Base-by-base conservation (phyloP, 2,888 invertebrate species). In the Hypolimnas misippus region DNA sequence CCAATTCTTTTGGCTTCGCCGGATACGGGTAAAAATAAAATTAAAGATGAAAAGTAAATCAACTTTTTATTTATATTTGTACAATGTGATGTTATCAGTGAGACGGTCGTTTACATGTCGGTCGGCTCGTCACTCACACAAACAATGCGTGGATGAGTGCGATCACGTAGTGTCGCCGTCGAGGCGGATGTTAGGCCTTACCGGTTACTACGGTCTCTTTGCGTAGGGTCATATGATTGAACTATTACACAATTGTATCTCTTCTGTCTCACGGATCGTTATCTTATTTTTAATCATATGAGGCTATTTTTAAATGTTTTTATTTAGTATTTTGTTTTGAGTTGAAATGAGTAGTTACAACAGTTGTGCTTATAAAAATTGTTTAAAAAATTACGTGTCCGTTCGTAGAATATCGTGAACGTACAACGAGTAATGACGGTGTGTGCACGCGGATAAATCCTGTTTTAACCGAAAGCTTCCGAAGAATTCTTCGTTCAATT, bases 381-480 rank as follows among this genome's bases (percentile, higher is more conserved):
- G 4, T 33, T 33, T 33, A 25, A 25, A 25, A 25, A 25, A 25
- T 25, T 25, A 25, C 25, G 25, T 25, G 25, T 2, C 5, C 5
- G 5, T 25, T 25, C 25, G 2, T 25, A 25, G 25, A 5, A 25
- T 3, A 25, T 35, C 33, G 46, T 52, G 10, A 31, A 63, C 31
- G 61, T n/a, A 56, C 63, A 55, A 58, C 21, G 46, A 62, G 57
- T 54, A 58, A 46, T 62, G 38, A 55, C 21, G 44, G 33, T 17
- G 56, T 63, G 74, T 67, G 61, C 65, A 75, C 79, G 82, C 89
- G 83, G 91, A 82, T 87, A 78, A 82, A 91, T 90, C 91, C 89
- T 87, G 92, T 91, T 92, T 72, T 56, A 91, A 90, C 89, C 84
- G 83, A 87, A 84, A 86, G 75, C 74, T 76, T 82, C 79, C 73